These are phyloP conservation scores for Lophotriccus pileatus DNA, from an alignment of 2,797 vertebrate species.

Conservation along the genomic window DNA sequence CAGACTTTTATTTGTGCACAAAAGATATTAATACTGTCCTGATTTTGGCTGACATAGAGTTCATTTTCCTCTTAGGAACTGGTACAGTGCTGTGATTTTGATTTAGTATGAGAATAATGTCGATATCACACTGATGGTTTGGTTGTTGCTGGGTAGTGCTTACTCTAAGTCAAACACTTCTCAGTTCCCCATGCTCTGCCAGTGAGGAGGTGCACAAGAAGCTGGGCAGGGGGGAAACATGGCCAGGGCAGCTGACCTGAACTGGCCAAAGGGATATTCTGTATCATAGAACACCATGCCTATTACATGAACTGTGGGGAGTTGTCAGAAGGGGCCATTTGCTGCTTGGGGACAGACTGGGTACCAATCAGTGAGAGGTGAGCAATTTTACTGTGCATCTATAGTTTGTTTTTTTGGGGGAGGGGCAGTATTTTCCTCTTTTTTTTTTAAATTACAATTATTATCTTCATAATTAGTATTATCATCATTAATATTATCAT, in stretches of 20 bases:
- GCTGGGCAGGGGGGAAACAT: background rate
- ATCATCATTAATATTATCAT: background rate
- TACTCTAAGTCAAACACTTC: background rate
- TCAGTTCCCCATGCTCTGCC: background rate
- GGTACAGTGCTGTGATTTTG: background rate
- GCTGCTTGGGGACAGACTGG: background rate
- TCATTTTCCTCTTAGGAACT: background rate
- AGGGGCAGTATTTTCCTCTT: background rate
- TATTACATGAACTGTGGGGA: background rate
- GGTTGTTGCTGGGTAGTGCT: background rate
- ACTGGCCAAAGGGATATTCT: background rate
- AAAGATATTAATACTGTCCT: background rate
- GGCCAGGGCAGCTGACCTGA: background rate
- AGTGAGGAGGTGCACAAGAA: background rate
- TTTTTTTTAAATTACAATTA: background rate
- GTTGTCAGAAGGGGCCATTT: background rate
- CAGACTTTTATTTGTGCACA: background rate
- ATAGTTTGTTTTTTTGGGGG: background rate
- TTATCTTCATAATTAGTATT: background rate
- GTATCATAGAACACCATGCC: fast-evolving
- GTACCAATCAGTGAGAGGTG: background rate
- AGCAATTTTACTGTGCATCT: background rate
- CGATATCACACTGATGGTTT: background rate
- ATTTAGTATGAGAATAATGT: background rate
- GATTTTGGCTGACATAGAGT: background rate